Conservation (phyloP, 2,113 vertebrate genomes). For the Oreocharis arfaki region DNA sequence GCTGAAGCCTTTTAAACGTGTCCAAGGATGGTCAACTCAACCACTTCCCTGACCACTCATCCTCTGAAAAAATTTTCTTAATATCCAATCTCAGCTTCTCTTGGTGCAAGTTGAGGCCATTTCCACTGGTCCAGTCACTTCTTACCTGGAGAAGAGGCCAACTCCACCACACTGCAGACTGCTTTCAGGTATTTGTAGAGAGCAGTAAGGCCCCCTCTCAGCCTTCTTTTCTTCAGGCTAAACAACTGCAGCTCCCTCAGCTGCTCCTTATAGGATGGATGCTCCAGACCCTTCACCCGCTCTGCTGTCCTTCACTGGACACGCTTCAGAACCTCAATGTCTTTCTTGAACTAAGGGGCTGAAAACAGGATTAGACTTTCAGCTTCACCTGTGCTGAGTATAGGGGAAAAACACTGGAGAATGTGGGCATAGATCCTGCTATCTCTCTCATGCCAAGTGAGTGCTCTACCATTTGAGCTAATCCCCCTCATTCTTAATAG, state of each 20-base stretch:
- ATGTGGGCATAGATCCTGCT: constrained; percentile 63
- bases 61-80: not conserved
- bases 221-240: not conserved
- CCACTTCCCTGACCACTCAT: not conserved
- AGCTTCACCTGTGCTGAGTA: not conserved
- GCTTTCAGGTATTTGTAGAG: not conserved
- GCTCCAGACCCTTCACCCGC: not conserved
- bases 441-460: constrained; percentile 53
- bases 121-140: not conserved
- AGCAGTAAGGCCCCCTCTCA: not conserved
- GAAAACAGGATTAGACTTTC: not conserved
- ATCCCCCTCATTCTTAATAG: constrained; percentile 1
- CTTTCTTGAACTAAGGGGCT: not conserved
- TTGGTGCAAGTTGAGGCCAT: not conserved
- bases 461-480: constrained; percentile 69
- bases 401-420: constrained; percentile 22
- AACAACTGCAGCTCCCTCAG: not conserved
- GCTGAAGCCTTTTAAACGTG: not conserved
- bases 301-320: not conserved
- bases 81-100: not conserved
- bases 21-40: not conserved
- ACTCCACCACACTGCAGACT: accelerated
- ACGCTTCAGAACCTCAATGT: not conserved
- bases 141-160: not conserved
- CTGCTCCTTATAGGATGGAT: accelerated